Percentiles rank a stretch among this genome's conserved stretches.
phyloP scores from a whole-genome alignment of 2,113 vertebrate genomes.

The Sander vitreus region DNA sequence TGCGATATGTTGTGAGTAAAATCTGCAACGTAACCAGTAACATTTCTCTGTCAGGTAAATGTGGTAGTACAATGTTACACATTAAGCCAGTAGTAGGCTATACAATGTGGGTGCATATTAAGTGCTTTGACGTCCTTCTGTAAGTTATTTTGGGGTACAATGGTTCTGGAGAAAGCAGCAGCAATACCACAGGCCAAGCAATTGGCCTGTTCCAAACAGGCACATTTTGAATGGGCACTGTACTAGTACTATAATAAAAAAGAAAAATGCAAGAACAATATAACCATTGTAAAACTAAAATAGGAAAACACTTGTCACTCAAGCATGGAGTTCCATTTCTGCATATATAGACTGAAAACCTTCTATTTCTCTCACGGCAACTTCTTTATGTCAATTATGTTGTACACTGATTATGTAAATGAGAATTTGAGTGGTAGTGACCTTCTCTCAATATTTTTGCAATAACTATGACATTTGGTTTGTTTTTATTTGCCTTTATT shows the following conservation, averaged over 20 bases:
- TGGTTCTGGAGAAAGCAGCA: too few relatives aligned
- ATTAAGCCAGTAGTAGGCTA: too few relatives aligned
- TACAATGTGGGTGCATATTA: too few relatives aligned
- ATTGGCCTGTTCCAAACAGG: too few relatives aligned
- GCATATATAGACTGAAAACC: background rate
- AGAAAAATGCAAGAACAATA: background rate
- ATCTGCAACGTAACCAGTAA: too few relatives aligned
- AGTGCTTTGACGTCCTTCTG: too few relatives aligned
- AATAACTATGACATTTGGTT: constrained; percentile 26
- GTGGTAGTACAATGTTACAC: too few relatives aligned
- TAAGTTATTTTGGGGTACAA: too few relatives aligned
- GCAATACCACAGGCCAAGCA: too few relatives aligned
- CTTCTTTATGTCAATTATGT: background rate
- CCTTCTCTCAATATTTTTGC: background rate
- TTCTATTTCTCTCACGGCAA: background rate
- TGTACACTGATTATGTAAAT: background rate
- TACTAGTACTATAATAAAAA: background rate
- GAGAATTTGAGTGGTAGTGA: background rate
- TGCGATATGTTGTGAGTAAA: too few relatives aligned
- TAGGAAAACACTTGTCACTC: background rate
- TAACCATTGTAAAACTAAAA: background rate
- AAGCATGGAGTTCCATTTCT: background rate
- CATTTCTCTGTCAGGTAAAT: too few relatives aligned
- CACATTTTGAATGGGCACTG: too few relatives aligned
- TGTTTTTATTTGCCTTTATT: constrained; percentile 16